A percentile compares a stretch with the other conserved stretches of the same genome.
Evolutionary conservation across 2,113 vertebrate genomes (phyloP).

Genomic region (Hylia prasina): DNA sequence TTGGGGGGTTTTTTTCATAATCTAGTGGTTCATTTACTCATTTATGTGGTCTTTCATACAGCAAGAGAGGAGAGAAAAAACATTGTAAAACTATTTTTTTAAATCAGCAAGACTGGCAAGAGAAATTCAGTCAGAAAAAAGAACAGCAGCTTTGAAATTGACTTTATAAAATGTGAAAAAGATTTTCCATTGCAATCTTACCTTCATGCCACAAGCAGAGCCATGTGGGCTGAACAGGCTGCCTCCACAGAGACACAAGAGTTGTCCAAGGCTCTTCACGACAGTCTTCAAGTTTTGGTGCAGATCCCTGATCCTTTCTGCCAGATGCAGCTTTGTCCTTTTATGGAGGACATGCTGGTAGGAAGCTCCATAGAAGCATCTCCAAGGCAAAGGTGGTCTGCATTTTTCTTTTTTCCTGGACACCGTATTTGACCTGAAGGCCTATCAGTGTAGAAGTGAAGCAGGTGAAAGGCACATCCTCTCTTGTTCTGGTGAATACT

Average conservation of each 20-base stretch:
- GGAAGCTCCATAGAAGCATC: not conserved
- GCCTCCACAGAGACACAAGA: not conserved
- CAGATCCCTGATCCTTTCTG: not conserved
- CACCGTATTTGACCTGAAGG: not conserved
- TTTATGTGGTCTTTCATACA: not conserved
- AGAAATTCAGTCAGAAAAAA: not conserved
- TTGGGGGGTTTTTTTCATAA: not conserved
- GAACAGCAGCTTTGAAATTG: not conserved
- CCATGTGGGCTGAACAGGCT: not conserved
- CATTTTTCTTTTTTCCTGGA: not conserved
- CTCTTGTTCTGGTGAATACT: not conserved
- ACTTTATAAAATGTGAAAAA: not conserved
- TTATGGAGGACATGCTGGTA: not conserved
- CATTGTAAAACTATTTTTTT: not conserved
- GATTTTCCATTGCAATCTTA: not conserved
- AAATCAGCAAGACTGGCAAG: not conserved
- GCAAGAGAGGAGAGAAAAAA: not conserved
- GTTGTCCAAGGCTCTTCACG: not conserved
- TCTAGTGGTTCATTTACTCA: not conserved
- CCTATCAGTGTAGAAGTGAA: not conserved
- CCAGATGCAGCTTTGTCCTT: not conserved
- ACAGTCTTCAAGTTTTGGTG: not conserved
- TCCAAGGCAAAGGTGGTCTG: not conserved
- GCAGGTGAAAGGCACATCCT: not conserved
- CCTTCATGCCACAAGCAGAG: not conserved